Evolutionary conservation across 2,888 invertebrate genomes (phyloP), one percentile per base, ranked within the genome.

Genomic region (Plebejus anna): DNA sequence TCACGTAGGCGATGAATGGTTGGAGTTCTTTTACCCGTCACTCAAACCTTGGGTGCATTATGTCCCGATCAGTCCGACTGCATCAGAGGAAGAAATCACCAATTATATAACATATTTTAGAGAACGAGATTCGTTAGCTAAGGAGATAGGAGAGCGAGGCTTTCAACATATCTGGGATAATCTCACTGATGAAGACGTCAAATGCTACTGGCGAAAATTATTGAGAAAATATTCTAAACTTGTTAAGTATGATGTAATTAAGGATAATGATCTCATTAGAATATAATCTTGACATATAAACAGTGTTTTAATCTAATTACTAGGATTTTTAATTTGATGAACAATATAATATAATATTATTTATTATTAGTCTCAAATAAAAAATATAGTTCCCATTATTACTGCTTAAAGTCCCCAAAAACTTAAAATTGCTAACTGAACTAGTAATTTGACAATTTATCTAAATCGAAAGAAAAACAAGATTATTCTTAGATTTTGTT

Each of bases 11-110:
- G 95, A 97, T 82, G 97, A 98, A 80, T 99, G 99, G 99, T 92
- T 96, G 61, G 99, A 99, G 92, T 99, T 99, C 89, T 99, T 98
- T 89, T 99, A 99, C 86, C 95, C 96, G 3, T 95, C 96, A 11
- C 89, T 99, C 84, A 97, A 97, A 87, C 98, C 99, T 0, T 99
- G 99, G 99, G 95, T 98, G 66, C 99, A 99, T 90, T 99, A 98
- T 87, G 95, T 99, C 80, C 99, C 99, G 0, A 95, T 99, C 0
- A 90, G 88, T 70, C 85, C 95, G 5, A 95, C 94, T 80, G 96
- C 96, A 42, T 95, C 92, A 36, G 94, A 96, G 88, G 91, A 95
- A 70, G 96, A 98, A 80, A 94, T 98, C n/a, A 94, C 95, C 82
- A 94, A 95, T 73, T 88, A 98, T 36, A 90, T 99, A 5, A 87